These are phyloP conservation scores for Chiridota heheva DNA, from an alignment of 35 echinoderm and acorn worm genomes.

Conservation along the genomic window DNA sequence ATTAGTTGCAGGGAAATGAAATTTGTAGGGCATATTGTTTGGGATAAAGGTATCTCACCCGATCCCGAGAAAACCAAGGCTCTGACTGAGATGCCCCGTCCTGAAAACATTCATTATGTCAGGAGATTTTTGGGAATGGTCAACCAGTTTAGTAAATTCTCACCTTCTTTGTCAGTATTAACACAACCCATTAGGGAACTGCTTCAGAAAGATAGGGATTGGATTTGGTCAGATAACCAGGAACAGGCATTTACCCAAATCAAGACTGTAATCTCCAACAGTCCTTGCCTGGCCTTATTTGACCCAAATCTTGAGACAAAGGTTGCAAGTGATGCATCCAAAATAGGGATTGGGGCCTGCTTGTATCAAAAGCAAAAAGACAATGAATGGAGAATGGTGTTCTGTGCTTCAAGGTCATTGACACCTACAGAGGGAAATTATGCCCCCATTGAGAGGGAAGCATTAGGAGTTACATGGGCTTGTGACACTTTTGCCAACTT, in stretches of 20 bases:
- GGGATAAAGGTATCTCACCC: conserved; percentile 29
- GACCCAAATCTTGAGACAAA: conserved; percentile 47
- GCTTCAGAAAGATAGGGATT: conserved; percentile 34
- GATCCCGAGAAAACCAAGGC: conserved; percentile 54
- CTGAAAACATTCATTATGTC: conserved; percentile 33
- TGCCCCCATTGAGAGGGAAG: conserved; percentile 66
- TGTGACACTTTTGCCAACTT: conserved; percentile 46
- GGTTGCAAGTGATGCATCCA: conserved; percentile 56
- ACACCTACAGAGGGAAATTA: conserved; percentile 48
- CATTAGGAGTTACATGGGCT: conserved; percentile 18
- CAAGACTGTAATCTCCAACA: background rate
- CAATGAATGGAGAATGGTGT: conserved; percentile 41
- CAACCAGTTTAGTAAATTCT: conserved; percentile 49
- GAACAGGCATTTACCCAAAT: conserved; percentile 47
- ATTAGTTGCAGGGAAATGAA: conserved; percentile 14
- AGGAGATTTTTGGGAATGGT: conserved; percentile 48
- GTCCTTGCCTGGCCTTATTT: conserved; percentile 33
- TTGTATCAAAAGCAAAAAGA: conserved; percentile 50
- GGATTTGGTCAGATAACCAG: conserved; percentile 38
- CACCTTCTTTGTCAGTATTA: conserved; percentile 27
- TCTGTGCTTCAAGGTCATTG: conserved; percentile 57
- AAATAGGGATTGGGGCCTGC: conserved; percentile 51
- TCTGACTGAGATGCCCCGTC: conserved; percentile 20
- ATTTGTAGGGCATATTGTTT: conserved; percentile 67
- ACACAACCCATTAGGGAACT: conserved; percentile 52